Evolutionary conservation across 1,140 invertebrate species (phyloP).

Genomic region (Trichonephila clavipes): DNA sequence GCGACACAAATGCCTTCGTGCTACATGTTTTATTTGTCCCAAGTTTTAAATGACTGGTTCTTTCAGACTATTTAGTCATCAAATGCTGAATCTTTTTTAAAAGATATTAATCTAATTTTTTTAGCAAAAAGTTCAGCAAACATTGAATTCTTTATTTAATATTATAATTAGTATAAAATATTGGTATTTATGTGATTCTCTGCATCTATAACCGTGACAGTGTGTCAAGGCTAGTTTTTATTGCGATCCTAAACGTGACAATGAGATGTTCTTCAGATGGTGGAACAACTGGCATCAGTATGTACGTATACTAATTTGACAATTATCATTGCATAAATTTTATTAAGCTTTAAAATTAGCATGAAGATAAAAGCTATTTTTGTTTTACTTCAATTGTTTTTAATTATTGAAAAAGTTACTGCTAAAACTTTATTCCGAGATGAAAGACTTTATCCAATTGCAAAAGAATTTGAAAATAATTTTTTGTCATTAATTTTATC

Average conservation of each 20-base stretch:
- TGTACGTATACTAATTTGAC: not conserved
- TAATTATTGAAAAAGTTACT: not conserved
- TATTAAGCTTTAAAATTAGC: not conserved
- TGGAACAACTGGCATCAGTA: not conserved
- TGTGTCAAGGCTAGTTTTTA: constrained; percentile 8
- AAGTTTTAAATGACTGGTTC: not conserved
- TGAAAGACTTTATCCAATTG: constrained; percentile 4
- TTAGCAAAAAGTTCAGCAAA: not conserved
- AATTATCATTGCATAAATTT: not conserved
- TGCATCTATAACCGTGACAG: not conserved
- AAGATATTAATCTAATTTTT: not conserved
- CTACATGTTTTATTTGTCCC: not conserved
- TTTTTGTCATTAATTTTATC: not conserved
- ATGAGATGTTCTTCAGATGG: not conserved
- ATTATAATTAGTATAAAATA: not conserved
- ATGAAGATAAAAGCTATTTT: not conserved
- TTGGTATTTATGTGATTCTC: not conserved
- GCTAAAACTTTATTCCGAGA: constrained; percentile 10
- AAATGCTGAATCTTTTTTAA: not conserved
- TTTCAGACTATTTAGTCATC: not conserved
- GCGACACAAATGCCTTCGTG: not conserved
- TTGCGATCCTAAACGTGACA: not conserved
- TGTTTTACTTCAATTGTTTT: not conserved
- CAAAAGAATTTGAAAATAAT: not conserved
- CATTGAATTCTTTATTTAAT: not conserved